Evolutionary conservation across 2,797 vertebrate genomes (phyloP).

Genomic region (Scleropages formosus): DNA sequence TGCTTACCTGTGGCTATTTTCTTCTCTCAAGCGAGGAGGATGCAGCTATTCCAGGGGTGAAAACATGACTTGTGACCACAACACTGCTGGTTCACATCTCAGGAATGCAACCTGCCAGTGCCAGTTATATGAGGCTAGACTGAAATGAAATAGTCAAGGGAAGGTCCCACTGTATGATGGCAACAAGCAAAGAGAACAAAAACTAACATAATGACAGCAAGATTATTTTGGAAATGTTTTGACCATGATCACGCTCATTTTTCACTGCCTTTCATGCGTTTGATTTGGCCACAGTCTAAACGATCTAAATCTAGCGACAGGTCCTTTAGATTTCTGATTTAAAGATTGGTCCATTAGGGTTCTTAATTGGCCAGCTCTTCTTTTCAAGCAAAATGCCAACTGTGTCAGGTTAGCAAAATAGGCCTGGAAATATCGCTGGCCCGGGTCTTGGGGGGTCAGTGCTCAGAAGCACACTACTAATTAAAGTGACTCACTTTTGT

Average conservation of each 20-base stretch:
- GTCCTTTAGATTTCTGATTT: background rate
- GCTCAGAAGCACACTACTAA: slow-evolving; percentile 54
- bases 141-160: no score
- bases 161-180: no score
- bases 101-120: no score
- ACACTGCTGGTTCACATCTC: no score
- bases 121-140: no score
- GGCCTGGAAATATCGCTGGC: slow-evolving; percentile 24
- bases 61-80: no score
- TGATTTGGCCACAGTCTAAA: slow-evolving; percentile 15
- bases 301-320: slow-evolving; percentile 31
- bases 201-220: no score
- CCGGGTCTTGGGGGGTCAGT: slow-evolving; percentile 8
- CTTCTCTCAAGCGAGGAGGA: no score
- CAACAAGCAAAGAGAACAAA: no score
- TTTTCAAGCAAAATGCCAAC: slow-evolving; percentile 43
- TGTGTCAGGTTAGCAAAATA: slow-evolving; percentile 50
- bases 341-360: slow-evolving; percentile 37
- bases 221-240: no score
- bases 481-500: slow-evolving; percentile 65
- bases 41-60: no score
- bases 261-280: background rate
- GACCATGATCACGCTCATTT: background rate
- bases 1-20: no score
- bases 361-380: slow-evolving; percentile 42